Percentiles rank a stretch among this genome's conserved stretches.
Evolutionary conservation across 2,113 vertebrate species (phyloP).

Genomic region (Osmerus mordax): DNA sequence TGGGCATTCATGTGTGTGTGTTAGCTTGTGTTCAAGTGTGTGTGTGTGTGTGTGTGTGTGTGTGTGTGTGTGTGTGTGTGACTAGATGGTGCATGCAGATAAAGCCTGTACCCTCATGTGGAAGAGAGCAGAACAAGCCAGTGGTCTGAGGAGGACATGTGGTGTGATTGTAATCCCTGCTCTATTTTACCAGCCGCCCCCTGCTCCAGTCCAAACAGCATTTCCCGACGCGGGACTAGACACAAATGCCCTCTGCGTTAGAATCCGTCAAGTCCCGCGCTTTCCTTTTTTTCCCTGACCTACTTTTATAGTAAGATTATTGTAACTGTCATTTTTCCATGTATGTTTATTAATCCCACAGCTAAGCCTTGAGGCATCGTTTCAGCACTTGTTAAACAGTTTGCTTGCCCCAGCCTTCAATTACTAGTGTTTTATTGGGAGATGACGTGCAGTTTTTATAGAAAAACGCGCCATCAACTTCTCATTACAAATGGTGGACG

Average conservation of each 20-base stretch:
- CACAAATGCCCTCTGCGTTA: slow-evolving; percentile 66
- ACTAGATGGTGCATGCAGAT: slow-evolving; percentile 49
- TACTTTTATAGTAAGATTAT: slow-evolving; percentile 76
- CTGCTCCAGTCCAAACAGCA: slow-evolving; percentile 68
- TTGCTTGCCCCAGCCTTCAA: slow-evolving; percentile 54
- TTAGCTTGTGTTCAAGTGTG: background rate
- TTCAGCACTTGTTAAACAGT: slow-evolving; percentile 67
- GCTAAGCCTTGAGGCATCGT: slow-evolving; percentile 65
- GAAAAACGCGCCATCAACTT: slow-evolving; percentile 23
- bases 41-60: slow-evolving; percentile 10
- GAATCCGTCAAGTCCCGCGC: slow-evolving; percentile 62
- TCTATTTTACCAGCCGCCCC: slow-evolving; percentile 67
- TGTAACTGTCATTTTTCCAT: slow-evolving; percentile 74
- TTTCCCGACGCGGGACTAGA: slow-evolving; percentile 61
- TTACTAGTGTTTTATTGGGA: slow-evolving; percentile 53
- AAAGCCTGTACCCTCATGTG: slow-evolving; percentile 53
- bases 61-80: slow-evolving; percentile 11
- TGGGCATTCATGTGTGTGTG: background rate
- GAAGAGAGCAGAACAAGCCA: slow-evolving; percentile 56
- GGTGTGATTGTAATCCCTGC: slow-evolving; percentile 64
- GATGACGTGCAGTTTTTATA: slow-evolving; percentile 17
- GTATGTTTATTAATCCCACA: slow-evolving; percentile 77
- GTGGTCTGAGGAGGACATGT: slow-evolving; percentile 61
- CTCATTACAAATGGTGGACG: slow-evolving; percentile 39
- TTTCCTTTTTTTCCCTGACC: slow-evolving; percentile 56